Evolutionary conservation across 92 coral and sea anemone genomes (phyloP).

Genomic region (Parazoanthus darwini): DNA sequence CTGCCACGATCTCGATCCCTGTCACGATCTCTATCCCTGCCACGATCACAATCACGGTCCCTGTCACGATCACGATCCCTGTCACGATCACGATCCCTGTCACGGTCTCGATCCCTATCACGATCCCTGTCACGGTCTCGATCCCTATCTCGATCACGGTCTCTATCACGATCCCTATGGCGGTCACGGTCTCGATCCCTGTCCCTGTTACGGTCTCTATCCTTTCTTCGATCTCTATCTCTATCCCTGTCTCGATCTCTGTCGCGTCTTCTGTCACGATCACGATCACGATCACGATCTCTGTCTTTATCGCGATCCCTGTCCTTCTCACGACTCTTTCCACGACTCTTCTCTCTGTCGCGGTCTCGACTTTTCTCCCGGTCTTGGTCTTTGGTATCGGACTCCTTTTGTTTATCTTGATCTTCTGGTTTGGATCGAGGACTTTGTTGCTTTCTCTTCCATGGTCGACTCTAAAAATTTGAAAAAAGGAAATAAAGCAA

Average conservation of each 20-base stretch:
- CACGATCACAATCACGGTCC: conserved; percentile 31
- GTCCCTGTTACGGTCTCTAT: conserved; percentile 34
- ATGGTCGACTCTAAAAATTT: conserved; percentile 34
- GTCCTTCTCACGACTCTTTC: conserved; percentile 1
- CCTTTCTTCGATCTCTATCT: conserved; percentile 18
- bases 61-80: conserved; percentile 32
- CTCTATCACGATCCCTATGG: conserved; percentile 39
- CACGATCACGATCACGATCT: conserved; percentile 10
- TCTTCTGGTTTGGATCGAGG: conserved; percentile 21
- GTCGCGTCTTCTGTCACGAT: background rate
- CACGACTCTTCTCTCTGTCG: conserved; percentile 20
- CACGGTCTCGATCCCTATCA: conserved; percentile 22
- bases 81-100: conserved; percentile 42
- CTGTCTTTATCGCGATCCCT: background rate
- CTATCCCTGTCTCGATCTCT: background rate
- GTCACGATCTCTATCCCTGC: conserved; percentile 38
- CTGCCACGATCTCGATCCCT: conserved; percentile 55
- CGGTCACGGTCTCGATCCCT: conserved; percentile 24
- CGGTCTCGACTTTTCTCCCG: conserved; percentile 17
- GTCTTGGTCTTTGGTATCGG: conserved; percentile 10
- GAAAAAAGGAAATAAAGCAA: no score
- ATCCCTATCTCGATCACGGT: conserved; percentile 53
- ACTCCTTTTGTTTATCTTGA: conserved; percentile 11
- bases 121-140: conserved; percentile 32
- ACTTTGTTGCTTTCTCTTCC: conserved; percentile 30